These are phyloP conservation scores for Coendou prehensilis DNA, from an alignment of 2,797 vertebrate species.

Conservation along the genomic window DNA sequence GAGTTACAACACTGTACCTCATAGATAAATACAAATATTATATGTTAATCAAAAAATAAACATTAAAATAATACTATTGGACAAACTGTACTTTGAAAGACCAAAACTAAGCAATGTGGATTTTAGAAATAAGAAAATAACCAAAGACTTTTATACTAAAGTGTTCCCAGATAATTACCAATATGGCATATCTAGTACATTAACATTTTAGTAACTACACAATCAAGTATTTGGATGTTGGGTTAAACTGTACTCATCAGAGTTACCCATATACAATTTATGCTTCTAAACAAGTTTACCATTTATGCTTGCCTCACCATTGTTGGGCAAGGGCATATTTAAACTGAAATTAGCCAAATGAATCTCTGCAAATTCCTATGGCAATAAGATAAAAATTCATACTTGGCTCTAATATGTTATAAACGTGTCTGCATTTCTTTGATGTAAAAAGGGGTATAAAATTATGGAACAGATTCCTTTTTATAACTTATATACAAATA, in stretches of 20 bases:
- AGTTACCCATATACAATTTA: not conserved
- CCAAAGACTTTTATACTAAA: not conserved
- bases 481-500: slow-evolving; percentile 24
- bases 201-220: slow-evolving; percentile 34
- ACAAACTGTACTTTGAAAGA: slow-evolving; percentile 58
- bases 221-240: slow-evolving; percentile 32
- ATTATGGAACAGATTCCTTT: slow-evolving; percentile 58
- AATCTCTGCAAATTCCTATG: slow-evolving; percentile 59
- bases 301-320: not conserved
- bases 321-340: not conserved
- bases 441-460: slow-evolving; percentile 53
- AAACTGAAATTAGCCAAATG: slow-evolving; percentile 30
- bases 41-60: not conserved
- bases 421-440: slow-evolving; percentile 23
- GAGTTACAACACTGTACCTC: not conserved
- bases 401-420: slow-evolving; percentile 23
- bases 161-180: not conserved
- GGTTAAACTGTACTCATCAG: not conserved
- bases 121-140: slow-evolving; percentile 60
- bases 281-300: slow-evolving; percentile 10
- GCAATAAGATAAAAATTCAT: slow-evolving; percentile 66
- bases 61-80: not conserved
- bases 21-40: not conserved
- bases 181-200: not conserved
- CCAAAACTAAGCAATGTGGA: not conserved